Conservation (phyloP, 2,113 vertebrate species). For the Percina caprodes region DNA sequence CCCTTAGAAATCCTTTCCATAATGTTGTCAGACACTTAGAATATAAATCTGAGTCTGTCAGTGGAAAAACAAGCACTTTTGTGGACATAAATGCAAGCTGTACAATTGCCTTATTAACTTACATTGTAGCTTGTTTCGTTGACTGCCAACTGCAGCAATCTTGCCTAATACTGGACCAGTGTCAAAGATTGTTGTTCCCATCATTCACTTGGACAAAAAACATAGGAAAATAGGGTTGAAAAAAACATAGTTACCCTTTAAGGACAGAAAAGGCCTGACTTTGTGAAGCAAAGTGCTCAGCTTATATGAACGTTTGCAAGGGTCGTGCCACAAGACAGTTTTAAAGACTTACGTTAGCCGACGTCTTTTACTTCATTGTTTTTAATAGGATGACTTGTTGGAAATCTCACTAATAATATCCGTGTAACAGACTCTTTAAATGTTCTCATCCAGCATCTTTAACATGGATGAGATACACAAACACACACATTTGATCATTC, state of each 20-base stretch:
- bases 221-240: too few species aligned
- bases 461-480: constrained; percentile 35
- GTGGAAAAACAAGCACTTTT: too few species aligned
- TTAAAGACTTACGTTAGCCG: constrained; percentile 1
- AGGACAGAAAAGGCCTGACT: constrained; percentile 25
- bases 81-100: too few species aligned
- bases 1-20: too few species aligned
- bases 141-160: too few species aligned
- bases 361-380: constrained; percentile 17
- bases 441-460: constrained; percentile 11
- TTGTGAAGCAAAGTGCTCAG: constrained; percentile 10
- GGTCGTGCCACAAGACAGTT: not conserved
- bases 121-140: too few species aligned
- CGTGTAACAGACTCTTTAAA: not conserved
- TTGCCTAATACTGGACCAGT: too few species aligned
- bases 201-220: too few species aligned
- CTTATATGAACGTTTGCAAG: constrained; percentile 26
- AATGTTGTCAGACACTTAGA: too few species aligned
- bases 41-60: too few species aligned
- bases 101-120: too few species aligned
- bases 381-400: constrained; percentile 29
- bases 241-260: not conserved
- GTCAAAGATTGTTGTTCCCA: too few species aligned
- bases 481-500: constrained; percentile 31
- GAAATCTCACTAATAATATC: constrained; percentile 8